Conservation (phyloP, 1,140 invertebrate species). For the Anagrus nilaparvatae region DNA sequence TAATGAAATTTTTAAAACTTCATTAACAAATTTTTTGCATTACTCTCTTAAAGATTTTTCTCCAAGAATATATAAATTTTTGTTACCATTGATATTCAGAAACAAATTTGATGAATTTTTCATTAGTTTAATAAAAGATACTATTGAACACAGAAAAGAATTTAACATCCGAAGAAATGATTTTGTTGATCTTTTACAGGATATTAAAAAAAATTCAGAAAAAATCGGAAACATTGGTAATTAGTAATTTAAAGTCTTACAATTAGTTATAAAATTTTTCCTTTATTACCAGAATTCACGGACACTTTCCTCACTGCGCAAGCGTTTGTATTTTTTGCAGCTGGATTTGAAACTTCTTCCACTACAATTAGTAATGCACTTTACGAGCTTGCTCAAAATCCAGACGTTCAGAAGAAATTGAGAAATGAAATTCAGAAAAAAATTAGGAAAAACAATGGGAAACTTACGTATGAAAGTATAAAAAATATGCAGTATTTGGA, state of each 20-base stretch:
- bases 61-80: conserved; percentile 17
- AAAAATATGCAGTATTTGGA: conserved; percentile 28
- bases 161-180: conserved; percentile 40
- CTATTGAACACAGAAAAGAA: conserved; percentile 36
- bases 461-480: conserved; percentile 23
- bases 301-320: conserved; percentile 29
- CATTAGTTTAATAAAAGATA: conserved; percentile 33
- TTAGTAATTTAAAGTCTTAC: neutral
- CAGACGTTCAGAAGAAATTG: conserved; percentile 40
- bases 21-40: conserved; percentile 19
- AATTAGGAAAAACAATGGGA: conserved; percentile 18
- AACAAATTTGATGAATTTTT: conserved; percentile 40
- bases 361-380: conserved; percentile 37
- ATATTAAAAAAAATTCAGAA: conserved; percentile 37
- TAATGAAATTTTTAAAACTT: conserved; percentile 25
- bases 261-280: neutral
- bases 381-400: conserved; percentile 41
- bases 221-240: conserved; percentile 20
- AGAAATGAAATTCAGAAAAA: conserved; percentile 38
- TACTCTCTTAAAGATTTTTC: conserved; percentile 18
- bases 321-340: conserved; percentile 37
- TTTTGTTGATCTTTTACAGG: conserved; percentile 43
- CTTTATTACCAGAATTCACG: conserved; percentile 22
- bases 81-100: conserved; percentile 16
- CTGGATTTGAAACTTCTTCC: conserved; percentile 49